Evolutionary conservation across 1,140 invertebrate species (phyloP).

Genomic region (Eulimnadia texana): DNA sequence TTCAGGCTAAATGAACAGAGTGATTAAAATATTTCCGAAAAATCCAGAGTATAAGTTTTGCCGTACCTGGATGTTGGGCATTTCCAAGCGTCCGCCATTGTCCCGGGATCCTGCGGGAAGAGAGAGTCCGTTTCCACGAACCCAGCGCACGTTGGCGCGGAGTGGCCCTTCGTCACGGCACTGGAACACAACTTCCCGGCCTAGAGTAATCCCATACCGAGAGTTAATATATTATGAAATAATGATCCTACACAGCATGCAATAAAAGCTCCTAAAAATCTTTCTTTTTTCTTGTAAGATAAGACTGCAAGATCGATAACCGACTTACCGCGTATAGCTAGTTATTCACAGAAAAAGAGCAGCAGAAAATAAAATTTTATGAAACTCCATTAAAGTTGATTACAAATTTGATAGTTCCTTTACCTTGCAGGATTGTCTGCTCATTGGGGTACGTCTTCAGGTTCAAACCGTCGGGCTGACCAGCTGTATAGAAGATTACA

Average conservation of each 20-base stretch:
- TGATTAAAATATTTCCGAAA: background rate
- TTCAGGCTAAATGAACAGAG: constrained; percentile 34
- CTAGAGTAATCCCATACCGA: constrained; percentile 31
- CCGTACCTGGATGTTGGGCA: constrained; percentile 59
- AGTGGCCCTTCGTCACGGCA: constrained; percentile 72
- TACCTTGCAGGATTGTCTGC: constrained; percentile 67
- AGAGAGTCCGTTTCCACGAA: constrained; percentile 46
- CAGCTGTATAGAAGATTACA: constrained; percentile 22
- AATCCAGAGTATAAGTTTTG: background rate
- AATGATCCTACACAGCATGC: background rate
- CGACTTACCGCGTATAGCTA: background rate
- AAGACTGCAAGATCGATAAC: too few species aligned
- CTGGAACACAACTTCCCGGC: constrained; percentile 77
- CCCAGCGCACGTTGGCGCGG: constrained; percentile 59
- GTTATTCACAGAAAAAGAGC: background rate
- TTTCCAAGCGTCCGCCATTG: constrained; percentile 60
- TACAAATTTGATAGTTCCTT: constrained; percentile 29
- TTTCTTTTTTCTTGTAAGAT: background rate
- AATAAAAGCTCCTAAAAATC: background rate
- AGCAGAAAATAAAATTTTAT: background rate
- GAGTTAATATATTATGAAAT: too few species aligned
- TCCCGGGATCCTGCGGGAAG: constrained; percentile 55
- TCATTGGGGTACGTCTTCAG: constrained; percentile 56
- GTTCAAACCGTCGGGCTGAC: constrained; percentile 31
- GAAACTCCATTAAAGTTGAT: background rate